Evolutionary conservation across 2,113 vertebrate genomes (phyloP), one percentile per base, ranked within the genome.

Genomic region (Conger conger): DNA sequence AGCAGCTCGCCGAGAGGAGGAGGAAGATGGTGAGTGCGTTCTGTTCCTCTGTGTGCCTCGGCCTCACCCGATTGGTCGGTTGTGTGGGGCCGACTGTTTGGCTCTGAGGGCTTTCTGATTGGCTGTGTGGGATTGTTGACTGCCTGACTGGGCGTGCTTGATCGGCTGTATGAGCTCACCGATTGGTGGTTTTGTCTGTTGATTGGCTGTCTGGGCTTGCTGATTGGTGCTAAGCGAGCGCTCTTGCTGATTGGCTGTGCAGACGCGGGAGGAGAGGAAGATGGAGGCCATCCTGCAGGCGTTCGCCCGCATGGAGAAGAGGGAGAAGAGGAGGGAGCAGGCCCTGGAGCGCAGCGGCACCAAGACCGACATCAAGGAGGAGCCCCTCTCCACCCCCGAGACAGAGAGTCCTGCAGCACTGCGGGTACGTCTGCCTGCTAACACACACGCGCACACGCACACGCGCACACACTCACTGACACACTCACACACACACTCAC

Each of bases 231-330:
- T 40, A 4, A 27, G 68, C 9, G 27, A 73, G 68, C 1, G 68
- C n/a, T 73, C n/a, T n/a, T 7, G 27, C 7, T 27, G 27, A 73
- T 73, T n/a, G 27, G n/a, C 33, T 73, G 27, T n/a, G 9, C 93
- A 99, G 98, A 99, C 98, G 1, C 97, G 98, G 92, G 98, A 99
- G 94, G 98, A 99, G 94, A 95, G 98, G 87, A 99, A 99, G 95
- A 99, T 99, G 98, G 98, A 99, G 95, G 98, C 98, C 85, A 99
- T 99, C 91, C 93, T 99, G 85, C 98, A 99, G 94, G 98, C 98
- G 27, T 99, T 99, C 91, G 98, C 98, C 82, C 96, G 97, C 86
- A 96, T 99, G 96, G 98, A 99, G 92, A 99, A 99, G 91, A 93
- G 98, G 86, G 98, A 99, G 91, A 99, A 99, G 87, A 95, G 98